These are phyloP conservation scores for Eudemis profundana DNA, from an alignment of 2,888 invertebrate genomes.

Conservation along the genomic window DNA sequence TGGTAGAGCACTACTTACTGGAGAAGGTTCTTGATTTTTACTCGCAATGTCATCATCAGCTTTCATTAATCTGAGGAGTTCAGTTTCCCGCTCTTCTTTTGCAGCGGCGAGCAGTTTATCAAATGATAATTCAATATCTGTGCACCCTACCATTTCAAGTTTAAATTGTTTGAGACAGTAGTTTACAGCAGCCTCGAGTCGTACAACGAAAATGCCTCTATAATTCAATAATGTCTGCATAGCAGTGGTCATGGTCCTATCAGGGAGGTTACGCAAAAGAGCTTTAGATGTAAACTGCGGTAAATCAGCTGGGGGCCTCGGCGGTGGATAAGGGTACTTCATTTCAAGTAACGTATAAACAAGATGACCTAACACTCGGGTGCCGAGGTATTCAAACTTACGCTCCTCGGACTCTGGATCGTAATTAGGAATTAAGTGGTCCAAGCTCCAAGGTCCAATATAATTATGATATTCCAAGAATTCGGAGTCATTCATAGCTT, in stretches of 20 bases:
- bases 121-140: slow-evolving; percentile 77
- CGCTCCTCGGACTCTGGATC: slow-evolving; percentile 74
- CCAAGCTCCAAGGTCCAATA: slow-evolving; percentile 82
- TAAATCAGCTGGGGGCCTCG: slow-evolving; percentile 65
- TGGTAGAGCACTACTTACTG: slow-evolving; percentile 59
- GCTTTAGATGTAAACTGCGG: slow-evolving; percentile 71
- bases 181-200: slow-evolving; percentile 83
- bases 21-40: slow-evolving; percentile 62
- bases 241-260: slow-evolving; percentile 67
- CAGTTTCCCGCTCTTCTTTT: slow-evolving; percentile 65
- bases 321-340: slow-evolving; percentile 76
- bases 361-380: slow-evolving; percentile 78
- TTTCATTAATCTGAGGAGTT: slow-evolving; percentile 71
- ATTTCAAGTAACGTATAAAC: slow-evolving; percentile 81
- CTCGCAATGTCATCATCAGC: slow-evolving; percentile 61
- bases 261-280: slow-evolving; percentile 75
- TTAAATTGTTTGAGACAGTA: slow-evolving; percentile 84
- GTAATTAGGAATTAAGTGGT: slow-evolving; percentile 73
- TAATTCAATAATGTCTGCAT: slow-evolving; percentile 74
- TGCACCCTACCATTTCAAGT: slow-evolving; percentile 79
- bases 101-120: slow-evolving; percentile 67
- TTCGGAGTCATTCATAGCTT: slow-evolving; percentile 82
- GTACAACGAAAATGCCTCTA: slow-evolving; percentile 73
- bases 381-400: slow-evolving; percentile 75
- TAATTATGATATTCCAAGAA: slow-evolving; percentile 84